A percentile compares a stretch with the other conserved stretches of the same genome.
phyloP scores from a whole-genome alignment of 2,888 invertebrate genomes.

The Agrotis puta region DNA sequence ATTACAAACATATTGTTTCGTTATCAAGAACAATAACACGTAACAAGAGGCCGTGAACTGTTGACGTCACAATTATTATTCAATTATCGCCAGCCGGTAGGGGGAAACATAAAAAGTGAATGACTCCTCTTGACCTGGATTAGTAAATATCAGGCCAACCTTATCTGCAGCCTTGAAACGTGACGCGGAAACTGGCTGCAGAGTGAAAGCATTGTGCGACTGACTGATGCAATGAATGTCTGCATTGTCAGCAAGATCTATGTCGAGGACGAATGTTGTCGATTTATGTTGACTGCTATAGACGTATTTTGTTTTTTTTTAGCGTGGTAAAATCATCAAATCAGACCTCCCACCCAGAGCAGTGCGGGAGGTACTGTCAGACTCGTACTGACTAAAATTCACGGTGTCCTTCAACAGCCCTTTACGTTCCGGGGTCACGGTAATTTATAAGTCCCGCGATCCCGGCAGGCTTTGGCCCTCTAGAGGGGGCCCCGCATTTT shows the following conservation, averaged over 20 bases:
- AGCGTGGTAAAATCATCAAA: too few species aligned
- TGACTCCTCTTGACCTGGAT: slow-evolving; percentile 87
- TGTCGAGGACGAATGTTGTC: slow-evolving; percentile 77
- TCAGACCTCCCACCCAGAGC: too few species aligned
- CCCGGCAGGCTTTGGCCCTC: too few species aligned
- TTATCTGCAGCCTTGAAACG: slow-evolving; percentile 88
- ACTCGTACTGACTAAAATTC: too few species aligned
- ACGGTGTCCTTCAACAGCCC: too few species aligned
- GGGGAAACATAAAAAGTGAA: slow-evolving; percentile 85
- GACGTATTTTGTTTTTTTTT: too few species aligned
- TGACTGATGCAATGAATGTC: slow-evolving; percentile 82
- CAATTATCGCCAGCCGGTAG: slow-evolving; percentile 81
- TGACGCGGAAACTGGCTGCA: slow-evolving; percentile 87
- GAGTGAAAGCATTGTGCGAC: slow-evolving; percentile 88
- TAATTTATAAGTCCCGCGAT: too few species aligned
- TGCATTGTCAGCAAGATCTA: slow-evolving; percentile 77
- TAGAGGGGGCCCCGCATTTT: too few species aligned
- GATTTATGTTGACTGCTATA: slow-evolving; percentile 24
- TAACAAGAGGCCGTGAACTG: slow-evolving; percentile 78
- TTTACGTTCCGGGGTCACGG: too few species aligned
- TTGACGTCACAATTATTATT: slow-evolving; percentile 79
- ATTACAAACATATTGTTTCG: slow-evolving; percentile 67
- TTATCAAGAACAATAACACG: slow-evolving; percentile 75
- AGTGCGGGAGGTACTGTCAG: too few species aligned
- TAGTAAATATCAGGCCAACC: slow-evolving; percentile 84